Percentiles rank a stretch among this genome's conserved stretches.
Conservation (phyloP, 2,113 vertebrate species). For the Gracilinanus agilis region DNA sequence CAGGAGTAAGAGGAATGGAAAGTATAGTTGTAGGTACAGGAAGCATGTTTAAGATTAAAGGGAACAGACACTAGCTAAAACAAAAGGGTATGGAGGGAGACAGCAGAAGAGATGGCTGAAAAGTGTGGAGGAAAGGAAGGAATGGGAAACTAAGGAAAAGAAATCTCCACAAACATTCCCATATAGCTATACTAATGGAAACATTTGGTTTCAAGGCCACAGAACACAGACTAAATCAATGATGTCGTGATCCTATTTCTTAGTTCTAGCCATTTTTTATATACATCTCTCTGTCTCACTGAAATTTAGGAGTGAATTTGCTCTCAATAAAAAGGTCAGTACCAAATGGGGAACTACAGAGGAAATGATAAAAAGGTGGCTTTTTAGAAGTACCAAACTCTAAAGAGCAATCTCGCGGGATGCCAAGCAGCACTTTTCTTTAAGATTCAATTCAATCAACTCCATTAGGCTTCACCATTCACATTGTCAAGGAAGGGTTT, state of each 20-base stretch:
- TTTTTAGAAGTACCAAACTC: background rate
- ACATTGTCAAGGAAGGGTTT: background rate
- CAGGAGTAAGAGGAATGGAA: background rate
- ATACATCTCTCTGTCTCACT: background rate
- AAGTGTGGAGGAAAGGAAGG: background rate
- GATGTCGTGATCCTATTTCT: background rate
- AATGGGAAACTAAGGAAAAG: background rate
- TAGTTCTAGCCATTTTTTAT: background rate
- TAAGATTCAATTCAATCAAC: background rate
- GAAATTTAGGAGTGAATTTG: background rate
- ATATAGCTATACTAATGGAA: background rate
- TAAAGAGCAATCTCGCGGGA: background rate
- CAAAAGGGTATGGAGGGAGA: background rate
- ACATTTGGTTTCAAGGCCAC: background rate
- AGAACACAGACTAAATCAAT: background rate
- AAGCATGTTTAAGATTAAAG: background rate
- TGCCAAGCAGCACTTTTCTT: background rate
- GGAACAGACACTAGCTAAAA: background rate
- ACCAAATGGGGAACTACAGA: background rate
- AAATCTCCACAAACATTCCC: background rate
- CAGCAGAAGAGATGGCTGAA: background rate
- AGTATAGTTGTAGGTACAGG: background rate
- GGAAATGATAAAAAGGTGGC: background rate
- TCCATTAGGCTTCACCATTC: background rate
- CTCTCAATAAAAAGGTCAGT: background rate